phyloP scores from a whole-genome alignment of 1,140 invertebrate species.

The Tetragonula clypearis region DNA sequence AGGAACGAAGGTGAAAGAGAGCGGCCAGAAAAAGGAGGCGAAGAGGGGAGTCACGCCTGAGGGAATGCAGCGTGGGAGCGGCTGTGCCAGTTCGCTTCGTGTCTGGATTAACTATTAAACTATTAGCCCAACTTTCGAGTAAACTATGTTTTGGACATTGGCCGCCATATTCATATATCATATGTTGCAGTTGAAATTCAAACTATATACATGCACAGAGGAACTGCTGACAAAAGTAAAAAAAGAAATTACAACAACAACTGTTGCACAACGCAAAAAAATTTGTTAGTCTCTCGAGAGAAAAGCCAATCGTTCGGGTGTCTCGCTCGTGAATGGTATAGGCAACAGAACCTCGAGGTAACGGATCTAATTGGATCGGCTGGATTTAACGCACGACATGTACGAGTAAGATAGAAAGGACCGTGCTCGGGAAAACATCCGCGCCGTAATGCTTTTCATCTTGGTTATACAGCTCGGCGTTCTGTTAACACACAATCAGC shows the following conservation, averaged over 20 bases:
- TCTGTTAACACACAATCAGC: neutral
- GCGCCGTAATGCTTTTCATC: neutral
- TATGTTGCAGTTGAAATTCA: neutral
- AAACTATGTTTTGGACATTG: slow-evolving; percentile 1
- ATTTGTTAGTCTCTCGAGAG: neutral
- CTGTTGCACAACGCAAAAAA: neutral
- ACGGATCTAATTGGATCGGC: slow-evolving; percentile 40
- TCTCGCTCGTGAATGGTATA: slow-evolving; percentile 13
- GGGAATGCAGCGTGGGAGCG: slow-evolving; percentile 80
- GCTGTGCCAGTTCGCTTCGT: slow-evolving; percentile 65
- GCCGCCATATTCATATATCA: neutral
- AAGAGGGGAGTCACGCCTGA: slow-evolving; percentile 74
- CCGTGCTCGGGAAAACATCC: neutral
- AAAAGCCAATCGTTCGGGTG: slow-evolving; percentile 41
- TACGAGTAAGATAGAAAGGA: slow-evolving; percentile 9
- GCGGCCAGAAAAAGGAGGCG: slow-evolving; percentile 36
- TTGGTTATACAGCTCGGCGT: neutral
- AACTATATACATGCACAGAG: neutral
- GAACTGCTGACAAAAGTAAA: neutral
- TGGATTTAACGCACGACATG: slow-evolving; percentile 40
- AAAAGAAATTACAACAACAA: neutral
- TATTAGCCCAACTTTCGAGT: slow-evolving; percentile 61
- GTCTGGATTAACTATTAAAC: slow-evolving; percentile 72
- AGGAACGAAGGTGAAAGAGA: slow-evolving; percentile 65
- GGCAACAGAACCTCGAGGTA: slow-evolving; percentile 51